phyloP scores from a whole-genome alignment of 2,113 vertebrate genomes.

The Bos indicus region DNA sequence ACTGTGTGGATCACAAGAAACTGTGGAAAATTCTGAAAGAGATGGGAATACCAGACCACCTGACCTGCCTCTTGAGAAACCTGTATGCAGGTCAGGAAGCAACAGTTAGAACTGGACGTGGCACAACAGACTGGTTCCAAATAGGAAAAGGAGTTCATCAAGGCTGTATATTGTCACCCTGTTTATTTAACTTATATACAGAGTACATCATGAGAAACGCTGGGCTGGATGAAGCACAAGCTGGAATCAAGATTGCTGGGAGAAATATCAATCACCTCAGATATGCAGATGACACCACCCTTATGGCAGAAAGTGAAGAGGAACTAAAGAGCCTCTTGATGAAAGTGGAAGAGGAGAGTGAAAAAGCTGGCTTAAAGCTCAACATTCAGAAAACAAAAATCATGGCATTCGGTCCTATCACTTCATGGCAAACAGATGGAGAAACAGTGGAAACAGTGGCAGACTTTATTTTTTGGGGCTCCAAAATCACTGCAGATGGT shows the following conservation, averaged over 20 bases:
- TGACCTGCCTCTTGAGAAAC: neutral
- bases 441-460: neutral
- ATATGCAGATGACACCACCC: neutral
- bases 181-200: neutral
- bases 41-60: neutral
- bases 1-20: neutral
- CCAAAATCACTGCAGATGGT: neutral
- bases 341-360: neutral
- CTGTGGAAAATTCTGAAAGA: neutral
- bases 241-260: neutral
- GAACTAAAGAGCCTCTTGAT: neutral
- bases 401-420: neutral
- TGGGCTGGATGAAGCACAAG: neutral
- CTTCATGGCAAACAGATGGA: neutral
- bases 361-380: neutral
- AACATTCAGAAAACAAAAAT: neutral
- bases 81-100: neutral
- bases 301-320: neutral
- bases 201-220: neutral
- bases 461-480: neutral
- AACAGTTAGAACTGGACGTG: neutral
- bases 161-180: neutral
- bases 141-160: neutral
- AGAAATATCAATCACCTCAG: neutral
- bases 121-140: too few relatives aligned